These are phyloP conservation scores for Pachyrhynchus sulphureomaculatus DNA, from an alignment of 1,140 invertebrate species.

Conservation along the genomic window DNA sequence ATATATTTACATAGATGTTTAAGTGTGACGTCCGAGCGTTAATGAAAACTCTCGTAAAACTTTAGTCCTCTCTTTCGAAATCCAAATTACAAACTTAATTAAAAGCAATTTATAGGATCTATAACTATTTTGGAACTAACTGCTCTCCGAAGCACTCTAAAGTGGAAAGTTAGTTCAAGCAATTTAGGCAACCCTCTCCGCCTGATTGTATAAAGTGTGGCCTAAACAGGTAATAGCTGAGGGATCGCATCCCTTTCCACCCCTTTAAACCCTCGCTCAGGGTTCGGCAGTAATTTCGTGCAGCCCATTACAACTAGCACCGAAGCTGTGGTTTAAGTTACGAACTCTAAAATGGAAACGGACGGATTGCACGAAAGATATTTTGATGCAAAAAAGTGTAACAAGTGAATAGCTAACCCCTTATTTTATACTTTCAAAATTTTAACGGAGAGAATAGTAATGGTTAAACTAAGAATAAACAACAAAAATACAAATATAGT, in stretches of 20 bases:
- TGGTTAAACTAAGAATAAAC: too few relatives aligned
- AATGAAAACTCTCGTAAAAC: too few relatives aligned
- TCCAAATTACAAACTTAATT: conserved; percentile 13
- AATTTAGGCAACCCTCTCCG: conserved; percentile 26
- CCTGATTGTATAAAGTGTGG: conserved; percentile 30
- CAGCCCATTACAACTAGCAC: conserved; percentile 26
- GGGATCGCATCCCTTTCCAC: conserved; percentile 11
- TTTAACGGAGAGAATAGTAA: too few relatives aligned
- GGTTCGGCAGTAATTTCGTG: conserved; percentile 25
- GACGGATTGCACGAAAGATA: conserved; percentile 1
- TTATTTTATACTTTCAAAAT: too few relatives aligned
- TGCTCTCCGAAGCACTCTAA: conserved; percentile 19
- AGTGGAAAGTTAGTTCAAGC: conserved; percentile 24
- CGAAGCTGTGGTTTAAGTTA: conserved; percentile 23
- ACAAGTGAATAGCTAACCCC: too few relatives aligned
- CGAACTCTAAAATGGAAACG: conserved; percentile 11
- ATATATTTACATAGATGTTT: too few relatives aligned
- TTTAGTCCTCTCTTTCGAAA: neutral
- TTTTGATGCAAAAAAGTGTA: too few relatives aligned
- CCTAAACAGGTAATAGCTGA: conserved; percentile 31
- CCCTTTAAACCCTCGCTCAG: conserved; percentile 6
- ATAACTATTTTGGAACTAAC: conserved; percentile 22
- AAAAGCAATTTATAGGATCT: conserved; percentile 20
- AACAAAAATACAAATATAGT: too few relatives aligned
- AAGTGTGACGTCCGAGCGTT: too few relatives aligned